Evolutionary conservation across 2,797 vertebrate genomes (phyloP), one percentile per base, ranked within the genome.

Genomic region (Phalanger gymnotis): DNA sequence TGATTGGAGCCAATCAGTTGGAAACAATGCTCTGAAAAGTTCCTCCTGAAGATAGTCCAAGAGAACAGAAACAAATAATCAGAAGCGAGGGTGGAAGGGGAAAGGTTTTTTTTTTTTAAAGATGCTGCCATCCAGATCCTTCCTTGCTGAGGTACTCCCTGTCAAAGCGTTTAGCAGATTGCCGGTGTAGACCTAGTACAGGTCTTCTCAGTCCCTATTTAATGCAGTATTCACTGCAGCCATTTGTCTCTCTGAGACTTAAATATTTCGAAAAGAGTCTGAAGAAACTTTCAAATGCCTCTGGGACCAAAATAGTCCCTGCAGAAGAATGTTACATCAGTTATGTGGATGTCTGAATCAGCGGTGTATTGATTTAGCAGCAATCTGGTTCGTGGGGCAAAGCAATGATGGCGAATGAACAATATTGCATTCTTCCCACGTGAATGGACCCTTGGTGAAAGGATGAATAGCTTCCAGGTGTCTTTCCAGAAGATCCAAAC

Each of bases 401-500:
- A 56, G 91, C 92, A 90, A 25, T 90, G 95, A 94, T 96, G 95
- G 92, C 52, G 96, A 98, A 95, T 87, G 96, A 97, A 92, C 93
- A 90, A 52, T 66, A 93, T 95, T 94, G 92, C 97, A 91, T 95
- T 96, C 96, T 93, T 93, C 90, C 54, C 54, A 52, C 11, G 31
- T 96, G 95, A 96, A 96, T 94, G 95, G 96, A 57, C 94, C 66
- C 96, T 97, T 73, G 55, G 91, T 96, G 89, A 96, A 91, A 96
- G 73, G 91, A 96, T 89, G 95, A 97, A 96, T 96, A 92, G 94
- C 73, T 94, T 97, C 96, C 96, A 97, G 98, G 97, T 97, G 96
- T 96, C 96, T 97, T 95, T 89, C 96, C 81, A 58, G 58, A 96
- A 96, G 91, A 94, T 95, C 95, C 73, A 95, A 92, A 95, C 93